These are phyloP conservation scores for Zapornia atra DNA, from an alignment of 2,113 vertebrate species.

Conservation along the genomic window DNA sequence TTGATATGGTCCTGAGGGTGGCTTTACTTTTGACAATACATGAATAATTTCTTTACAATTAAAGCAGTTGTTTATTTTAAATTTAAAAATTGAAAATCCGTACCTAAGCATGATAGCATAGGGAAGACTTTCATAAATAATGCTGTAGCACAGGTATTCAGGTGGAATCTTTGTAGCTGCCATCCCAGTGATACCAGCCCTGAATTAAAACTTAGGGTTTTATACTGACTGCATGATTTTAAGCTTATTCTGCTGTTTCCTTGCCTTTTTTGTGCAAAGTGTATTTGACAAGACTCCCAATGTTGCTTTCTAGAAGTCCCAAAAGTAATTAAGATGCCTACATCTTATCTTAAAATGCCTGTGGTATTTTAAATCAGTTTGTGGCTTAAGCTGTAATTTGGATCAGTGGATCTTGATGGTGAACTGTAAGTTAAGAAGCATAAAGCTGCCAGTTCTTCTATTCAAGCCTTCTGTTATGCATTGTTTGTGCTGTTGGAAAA, in stretches of 20 bases:
- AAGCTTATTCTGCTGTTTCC: neutral
- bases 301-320: neutral
- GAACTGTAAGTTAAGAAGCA: neutral
- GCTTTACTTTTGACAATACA: neutral
- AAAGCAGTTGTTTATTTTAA: neutral
- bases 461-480: accelerated
- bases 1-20: neutral
- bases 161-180: neutral
- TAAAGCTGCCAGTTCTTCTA: neutral
- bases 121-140: neutral
- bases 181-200: neutral
- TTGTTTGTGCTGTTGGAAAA: neutral
- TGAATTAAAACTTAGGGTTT: neutral
- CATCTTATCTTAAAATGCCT: neutral
- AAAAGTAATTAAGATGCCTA: neutral
- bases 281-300: neutral
- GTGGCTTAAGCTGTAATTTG: neutral
- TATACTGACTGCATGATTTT: neutral
- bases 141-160: neutral
- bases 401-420: neutral
- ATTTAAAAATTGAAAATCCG: neutral
- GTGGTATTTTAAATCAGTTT: neutral
- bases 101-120: neutral
- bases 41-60: neutral
- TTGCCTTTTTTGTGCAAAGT: neutral